Evolutionary conservation across 2,797 vertebrate species (phyloP), one percentile per base, ranked within the genome.

Genomic region (Lepus oiostolus): DNA sequence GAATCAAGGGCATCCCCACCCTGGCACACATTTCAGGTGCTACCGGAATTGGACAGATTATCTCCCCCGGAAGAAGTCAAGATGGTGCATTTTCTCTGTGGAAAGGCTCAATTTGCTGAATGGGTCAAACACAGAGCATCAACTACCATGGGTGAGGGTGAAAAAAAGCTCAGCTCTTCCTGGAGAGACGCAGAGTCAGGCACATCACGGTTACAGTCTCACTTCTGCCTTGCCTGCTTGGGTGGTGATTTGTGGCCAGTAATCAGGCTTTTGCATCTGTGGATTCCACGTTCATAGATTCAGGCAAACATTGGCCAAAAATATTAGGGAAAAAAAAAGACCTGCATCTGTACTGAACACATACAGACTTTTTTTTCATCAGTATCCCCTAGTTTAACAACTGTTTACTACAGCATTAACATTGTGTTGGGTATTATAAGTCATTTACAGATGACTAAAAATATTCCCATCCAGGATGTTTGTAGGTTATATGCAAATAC

Each of bases 51-150:
- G 32, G 70, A 81, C 38, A 4, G 4, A 13, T 88, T 88, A 62
- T n/a, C 60, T 94, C 70, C 42, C 8, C 26, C 35, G 24, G 75
- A 24, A 92, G 82, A 93, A 91, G 54, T 52, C 67, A 85, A 85
- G 47, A 89, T 8, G 7, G 50, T 7, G 32, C 22, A 91, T 26
- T 74, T 7, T 3, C 19, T 72, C 30, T 71, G 9, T 10, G 47
- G 54, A 54, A 91, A 91, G 74, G 7, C 19, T 76, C 52, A 8
- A 54, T 65, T 21, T 74, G 32, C 2, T 50, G 13, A 90, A 62
- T 24, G 47, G 74, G 50, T 60, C 54, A 58, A 65, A 77, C 70
- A 65, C 5, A 68, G 65, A 58, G 10, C 16, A 87, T 58, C 13
- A 76, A 52, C 5, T 7, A 17, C 38, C 8, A 5, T 0, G 5